phyloP scores from a whole-genome alignment of 2,113 vertebrate genomes.

The Lycocorax pyrrhopterus region DNA sequence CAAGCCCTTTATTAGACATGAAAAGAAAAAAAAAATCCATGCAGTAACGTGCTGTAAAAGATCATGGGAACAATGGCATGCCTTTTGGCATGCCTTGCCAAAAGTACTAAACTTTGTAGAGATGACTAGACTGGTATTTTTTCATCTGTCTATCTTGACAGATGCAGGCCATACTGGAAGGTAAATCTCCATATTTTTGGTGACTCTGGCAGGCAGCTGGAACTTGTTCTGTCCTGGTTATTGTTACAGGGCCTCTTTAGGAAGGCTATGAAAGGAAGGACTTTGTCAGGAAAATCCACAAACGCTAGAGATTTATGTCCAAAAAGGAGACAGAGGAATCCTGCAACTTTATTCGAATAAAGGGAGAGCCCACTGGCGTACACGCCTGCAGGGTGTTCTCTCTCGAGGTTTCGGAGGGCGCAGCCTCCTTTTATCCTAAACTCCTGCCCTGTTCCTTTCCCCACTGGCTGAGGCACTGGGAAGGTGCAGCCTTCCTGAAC shows the following conservation, averaged over 20 bases:
- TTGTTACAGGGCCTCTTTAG: not conserved
- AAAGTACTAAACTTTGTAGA: not conserved
- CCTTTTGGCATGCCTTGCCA: not conserved
- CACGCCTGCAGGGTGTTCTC: rapidly evolving
- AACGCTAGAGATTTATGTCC: not conserved
- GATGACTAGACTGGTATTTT: not conserved
- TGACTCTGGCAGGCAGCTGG: not conserved
- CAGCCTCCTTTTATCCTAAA: not conserved
- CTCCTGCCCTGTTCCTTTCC: not conserved
- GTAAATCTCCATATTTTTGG: not conserved
- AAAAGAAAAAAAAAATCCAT: not conserved
- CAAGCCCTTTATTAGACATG: not conserved
- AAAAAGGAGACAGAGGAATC: not conserved
- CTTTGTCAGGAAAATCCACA: not conserved
- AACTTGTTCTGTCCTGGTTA: not conserved
- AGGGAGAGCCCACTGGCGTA: not conserved
- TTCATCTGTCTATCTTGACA: not conserved
- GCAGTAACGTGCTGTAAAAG: not conserved
- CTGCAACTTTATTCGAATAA: not conserved
- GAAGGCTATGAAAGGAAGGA: not conserved
- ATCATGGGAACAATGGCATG: not conserved
- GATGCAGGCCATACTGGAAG: not conserved
- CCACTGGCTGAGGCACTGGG: rapidly evolving
- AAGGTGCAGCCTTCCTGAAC: rapidly evolving
- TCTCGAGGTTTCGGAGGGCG: rapidly evolving